Conservation (phyloP, 2,797 vertebrate genomes). For the Rhyacichthys aspro region DNA sequence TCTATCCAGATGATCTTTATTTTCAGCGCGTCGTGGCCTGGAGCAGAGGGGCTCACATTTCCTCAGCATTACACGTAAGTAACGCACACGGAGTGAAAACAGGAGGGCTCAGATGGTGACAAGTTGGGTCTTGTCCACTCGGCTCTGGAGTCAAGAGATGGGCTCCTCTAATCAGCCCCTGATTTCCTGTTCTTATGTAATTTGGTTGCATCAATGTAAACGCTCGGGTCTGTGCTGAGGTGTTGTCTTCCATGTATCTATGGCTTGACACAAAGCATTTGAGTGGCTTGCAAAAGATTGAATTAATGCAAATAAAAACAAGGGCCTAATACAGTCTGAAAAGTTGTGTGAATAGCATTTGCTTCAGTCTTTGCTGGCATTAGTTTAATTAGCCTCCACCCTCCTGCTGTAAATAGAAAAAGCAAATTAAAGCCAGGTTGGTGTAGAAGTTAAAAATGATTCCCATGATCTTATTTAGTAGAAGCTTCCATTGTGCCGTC, state of each 20-base stretch:
- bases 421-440: neutral
- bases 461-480: neutral
- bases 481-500: too few relatives aligned
- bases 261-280: constrained; percentile 20
- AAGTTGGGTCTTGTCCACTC: constrained; percentile 58
- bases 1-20: constrained; percentile 83
- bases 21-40: constrained; percentile 84
- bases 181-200: constrained; percentile 59
- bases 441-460: neutral
- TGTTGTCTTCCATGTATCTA: constrained; percentile 38
- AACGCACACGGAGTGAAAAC: constrained; percentile 19
- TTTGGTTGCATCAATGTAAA: constrained; percentile 48
- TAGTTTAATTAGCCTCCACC: neutral
- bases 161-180: constrained; percentile 16
- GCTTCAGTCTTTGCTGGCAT: neutral
- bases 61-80: constrained; percentile 96
- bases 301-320: neutral
- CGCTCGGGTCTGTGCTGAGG: constrained; percentile 27
- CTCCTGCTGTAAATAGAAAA: neutral
- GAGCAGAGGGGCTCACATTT: constrained; percentile 87
- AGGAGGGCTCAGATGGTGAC: constrained; percentile 31
- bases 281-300: neutral
- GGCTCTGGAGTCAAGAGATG: constrained; percentile 22
- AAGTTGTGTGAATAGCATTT: too few relatives aligned
- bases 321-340: too few relatives aligned